These are phyloP conservation scores for Oncorhynchus clarkii DNA, from an alignment of 2,113 vertebrate genomes.

Conservation along the genomic window DNA sequence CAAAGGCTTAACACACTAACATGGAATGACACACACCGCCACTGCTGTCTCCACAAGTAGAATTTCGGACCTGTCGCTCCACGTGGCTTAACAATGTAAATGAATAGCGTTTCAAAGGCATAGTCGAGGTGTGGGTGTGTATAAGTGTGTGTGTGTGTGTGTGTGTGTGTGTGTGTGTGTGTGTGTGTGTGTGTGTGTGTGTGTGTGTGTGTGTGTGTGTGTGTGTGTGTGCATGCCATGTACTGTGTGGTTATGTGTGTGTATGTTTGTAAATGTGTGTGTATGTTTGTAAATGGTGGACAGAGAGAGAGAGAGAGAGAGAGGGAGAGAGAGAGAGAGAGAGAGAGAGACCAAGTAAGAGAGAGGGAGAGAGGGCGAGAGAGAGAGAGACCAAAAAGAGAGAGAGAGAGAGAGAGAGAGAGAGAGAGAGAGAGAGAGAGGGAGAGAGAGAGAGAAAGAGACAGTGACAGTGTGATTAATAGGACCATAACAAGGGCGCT, in stretches of 20 bases:
- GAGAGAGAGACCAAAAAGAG: too few relatives aligned
- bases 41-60: neutral
- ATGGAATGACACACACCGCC: neutral
- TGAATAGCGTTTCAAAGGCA: constrained; percentile 30
- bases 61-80: neutral
- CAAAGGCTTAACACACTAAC: neutral
- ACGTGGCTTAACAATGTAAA: neutral
- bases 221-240: too few relatives aligned
- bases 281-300: too few relatives aligned
- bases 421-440: neutral
- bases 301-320: too few relatives aligned
- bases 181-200: neutral
- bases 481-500: neutral
- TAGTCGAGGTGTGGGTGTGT: neutral
- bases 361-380: too few relatives aligned
- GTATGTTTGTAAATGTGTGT: too few relatives aligned
- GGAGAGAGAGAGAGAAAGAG: neutral
- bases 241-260: too few relatives aligned
- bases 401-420: neutral
- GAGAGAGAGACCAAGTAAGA: too few relatives aligned
- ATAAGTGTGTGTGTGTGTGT: neutral
- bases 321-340: too few relatives aligned
- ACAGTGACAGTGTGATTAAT: constrained; percentile 31
- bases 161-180: neutral
- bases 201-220: neutral